A percentile compares a stretch with the other conserved stretches of the same genome.
Evolutionary conservation across 2,888 invertebrate species (phyloP).

Genomic region (Xestia rhomboidea): DNA sequence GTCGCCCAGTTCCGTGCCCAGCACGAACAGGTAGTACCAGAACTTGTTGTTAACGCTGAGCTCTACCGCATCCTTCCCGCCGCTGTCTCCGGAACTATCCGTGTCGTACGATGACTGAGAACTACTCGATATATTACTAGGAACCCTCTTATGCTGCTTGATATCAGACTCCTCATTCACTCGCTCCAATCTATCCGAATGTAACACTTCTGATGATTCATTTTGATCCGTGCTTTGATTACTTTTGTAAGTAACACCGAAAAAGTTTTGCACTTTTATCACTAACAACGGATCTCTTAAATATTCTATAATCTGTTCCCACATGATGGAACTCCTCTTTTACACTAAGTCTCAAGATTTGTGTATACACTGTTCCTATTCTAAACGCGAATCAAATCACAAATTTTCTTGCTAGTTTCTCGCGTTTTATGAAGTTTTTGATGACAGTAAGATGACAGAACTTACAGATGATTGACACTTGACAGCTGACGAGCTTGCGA

Average conservation of each 20-base stretch:
- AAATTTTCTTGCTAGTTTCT: conserved; percentile 36
- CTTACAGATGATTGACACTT: not conserved
- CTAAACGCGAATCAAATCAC: conserved; percentile 25
- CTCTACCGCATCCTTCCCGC: conserved; percentile 79
- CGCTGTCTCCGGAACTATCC: conserved; percentile 81
- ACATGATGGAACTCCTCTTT: conserved; percentile 75
- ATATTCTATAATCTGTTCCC: conserved; percentile 91
- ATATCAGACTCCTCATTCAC: conserved; percentile 76
- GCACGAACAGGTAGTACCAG: conserved; percentile 95
- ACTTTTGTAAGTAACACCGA: conserved; percentile 92
- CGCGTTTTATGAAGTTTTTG: conserved; percentile 35
- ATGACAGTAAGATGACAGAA: not conserved
- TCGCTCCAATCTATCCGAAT: conserved; percentile 77
- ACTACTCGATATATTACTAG: conserved; percentile 84
- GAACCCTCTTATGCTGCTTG: conserved; percentile 82
- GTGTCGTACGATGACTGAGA: conserved; percentile 85
- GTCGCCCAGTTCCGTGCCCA: conserved; percentile 97
- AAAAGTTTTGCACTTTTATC: conserved; percentile 94
- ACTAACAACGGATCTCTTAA: conserved; percentile 94
- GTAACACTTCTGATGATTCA: conserved; percentile 76
- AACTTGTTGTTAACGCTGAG: conserved; percentile 93
- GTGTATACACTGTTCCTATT: conserved; percentile 39
- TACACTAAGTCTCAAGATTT: conserved; percentile 16
- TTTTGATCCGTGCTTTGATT: conserved; percentile 70
- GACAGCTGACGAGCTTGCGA: conserved; percentile 5